Base-by-base conservation (phyloP, 1,140 invertebrate genomes). In the Anastatus disparis region DNA sequence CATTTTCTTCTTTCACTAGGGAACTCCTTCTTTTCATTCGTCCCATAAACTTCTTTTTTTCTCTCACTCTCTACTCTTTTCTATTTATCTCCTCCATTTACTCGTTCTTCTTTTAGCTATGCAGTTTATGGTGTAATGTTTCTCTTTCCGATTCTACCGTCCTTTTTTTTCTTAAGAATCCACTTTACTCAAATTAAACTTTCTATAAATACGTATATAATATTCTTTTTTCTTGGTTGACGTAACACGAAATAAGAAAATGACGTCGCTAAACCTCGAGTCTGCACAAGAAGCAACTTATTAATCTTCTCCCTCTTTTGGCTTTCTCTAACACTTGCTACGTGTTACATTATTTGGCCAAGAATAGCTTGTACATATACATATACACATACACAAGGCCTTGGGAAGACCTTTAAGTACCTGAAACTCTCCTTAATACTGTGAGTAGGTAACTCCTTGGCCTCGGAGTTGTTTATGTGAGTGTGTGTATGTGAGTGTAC, bases 371-470 rank as follows among this genome's bases (percentile, higher is more conserved):
- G 20, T n/a, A 35, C 26, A 20, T 20, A n/a, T n/a, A n/a, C n/a
- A n/a, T n/a, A n/a, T n/a, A n/a, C n/a, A n/a, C n/a, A n/a, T n/a
- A n/a, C n/a, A n/a, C n/a, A 29, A 59, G 31, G 56, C 44, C 35
- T 59, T 61, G 50, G 46, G n/a, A n/a, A 61, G 48, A 31, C 48
- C 63, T 70, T 70, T 74, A 70, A 70, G 70, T 40, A 71, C 62
- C 72, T 70, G 72, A 64, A 71, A 72, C 56, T 64, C n/a, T n/a
- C 62, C 68, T 72, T 70, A 66, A 73, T 71, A 69, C 61, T 63
- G 53, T 35, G 26, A 9, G 50, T 40, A 55, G 24, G 61, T 71
- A 72, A 72, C 58, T 70, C 50, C 50, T 62, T 31, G 56, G 59
- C 24, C 20, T 9, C n/a, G 31, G 22, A 53, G 27, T 10, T 26